Base-by-base conservation (phyloP, 2,888 invertebrate genomes). In the Acleris laterana region DNA sequence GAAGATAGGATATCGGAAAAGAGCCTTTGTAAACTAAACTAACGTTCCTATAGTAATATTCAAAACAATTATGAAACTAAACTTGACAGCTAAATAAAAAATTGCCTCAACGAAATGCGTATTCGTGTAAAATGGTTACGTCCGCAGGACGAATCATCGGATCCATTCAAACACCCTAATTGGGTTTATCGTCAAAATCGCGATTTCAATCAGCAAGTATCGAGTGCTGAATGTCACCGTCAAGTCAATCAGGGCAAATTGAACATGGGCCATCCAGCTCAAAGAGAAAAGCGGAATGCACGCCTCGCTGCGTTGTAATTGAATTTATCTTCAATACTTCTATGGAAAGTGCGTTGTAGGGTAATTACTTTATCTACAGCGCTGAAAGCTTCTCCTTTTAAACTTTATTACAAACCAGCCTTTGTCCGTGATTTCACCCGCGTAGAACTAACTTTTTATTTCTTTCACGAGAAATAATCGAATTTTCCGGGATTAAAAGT, bases 241-340 rank as follows among this genome's bases (percentile, higher is more conserved):
- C 80, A 79, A 87, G 82, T 84, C 86, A 85, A 88, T 88, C 87
- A 87, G 82, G 76, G 74, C 76, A 84, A 87, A 87, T 87, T 85
- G 85, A 80, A 85, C 81, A 80, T 83, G 82, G 83, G 73, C 75
- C 76, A 71, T 75, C 73, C 78, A 80, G 82, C 80, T 82, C 70
- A 78, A 80, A 77, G 79, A 75, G 76, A 74, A 70, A 71, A 52
- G 70, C 60, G 70, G 66, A 69, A 61, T 56, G 53, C 48, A 53
- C 68, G 61, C 62, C 60, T 59, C 70, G 42, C 70, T 69, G 69
- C 48, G 55, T 68, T 68, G 70, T 70, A 71, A 69, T 68, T 50
- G 55, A 65, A 62, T 68, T 68, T 58, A 65, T 68, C 65, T 66
- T 68, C 32, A 59, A 59, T 51, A 56, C 56, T 57, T 61, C 51